These are phyloP conservation scores for Saccopteryx leptura DNA, from an alignment of 2,113 vertebrate species.

Conservation along the genomic window DNA sequence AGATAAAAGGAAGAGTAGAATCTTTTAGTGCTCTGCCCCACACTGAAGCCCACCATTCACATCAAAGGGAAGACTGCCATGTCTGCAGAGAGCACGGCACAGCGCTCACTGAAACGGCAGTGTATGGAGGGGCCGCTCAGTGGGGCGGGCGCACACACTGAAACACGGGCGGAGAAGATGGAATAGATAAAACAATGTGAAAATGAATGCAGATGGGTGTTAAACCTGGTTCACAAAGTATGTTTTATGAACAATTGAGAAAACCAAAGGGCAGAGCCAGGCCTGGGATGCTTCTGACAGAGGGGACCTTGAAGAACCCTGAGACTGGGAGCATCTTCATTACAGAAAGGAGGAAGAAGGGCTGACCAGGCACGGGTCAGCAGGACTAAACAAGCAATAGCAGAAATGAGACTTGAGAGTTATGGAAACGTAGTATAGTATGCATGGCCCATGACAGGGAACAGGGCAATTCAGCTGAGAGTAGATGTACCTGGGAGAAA, in stretches of 20 bases:
- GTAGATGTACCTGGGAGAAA: not conserved
- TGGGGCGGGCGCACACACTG: not conserved
- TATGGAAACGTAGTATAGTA: not conserved
- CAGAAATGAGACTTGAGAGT: not conserved
- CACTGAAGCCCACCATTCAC: not conserved
- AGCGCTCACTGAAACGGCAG: not conserved
- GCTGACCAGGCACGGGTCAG: not conserved
- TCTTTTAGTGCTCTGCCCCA: not conserved
- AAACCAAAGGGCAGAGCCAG: not conserved
- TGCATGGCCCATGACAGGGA: not conserved
- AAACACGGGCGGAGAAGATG: not conserved
- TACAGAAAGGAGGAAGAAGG: not conserved
- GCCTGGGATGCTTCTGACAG: not conserved
- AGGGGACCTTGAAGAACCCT: not conserved
- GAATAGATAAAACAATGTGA: not conserved
- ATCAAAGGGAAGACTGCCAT: not conserved
- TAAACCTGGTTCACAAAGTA: not conserved
- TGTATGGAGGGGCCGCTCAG: not conserved
- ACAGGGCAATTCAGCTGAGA: not conserved
- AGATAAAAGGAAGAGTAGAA: not conserved
- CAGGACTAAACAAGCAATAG: not conserved
- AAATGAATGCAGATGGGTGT: not conserved
- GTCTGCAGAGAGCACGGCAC: rapidly evolving
- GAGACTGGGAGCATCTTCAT: not conserved
- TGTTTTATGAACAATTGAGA: not conserved